These are phyloP conservation scores for Coilia nasus DNA, from an alignment of 2,797 vertebrate genomes.

Conservation along the genomic window DNA sequence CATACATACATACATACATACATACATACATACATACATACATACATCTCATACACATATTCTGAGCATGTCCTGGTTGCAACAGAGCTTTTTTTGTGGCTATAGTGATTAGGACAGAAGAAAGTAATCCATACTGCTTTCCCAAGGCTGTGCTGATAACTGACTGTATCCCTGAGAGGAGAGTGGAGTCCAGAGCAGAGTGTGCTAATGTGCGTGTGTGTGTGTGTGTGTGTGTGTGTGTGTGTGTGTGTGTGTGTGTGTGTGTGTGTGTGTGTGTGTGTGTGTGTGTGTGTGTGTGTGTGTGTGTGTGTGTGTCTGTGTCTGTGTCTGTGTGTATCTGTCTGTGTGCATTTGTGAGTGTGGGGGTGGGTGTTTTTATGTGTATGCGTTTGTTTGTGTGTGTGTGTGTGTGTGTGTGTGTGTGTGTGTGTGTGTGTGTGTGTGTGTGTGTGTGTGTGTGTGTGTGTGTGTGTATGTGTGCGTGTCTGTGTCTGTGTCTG, in stretches of 20 bases:
- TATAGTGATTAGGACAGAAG: background rate
- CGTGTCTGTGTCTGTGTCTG: too few relatives aligned
- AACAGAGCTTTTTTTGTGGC: too few relatives aligned
- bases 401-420: too few relatives aligned
- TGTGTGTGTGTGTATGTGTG: background rate
- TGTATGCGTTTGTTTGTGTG: slow-evolving; percentile 22
- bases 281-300: too few relatives aligned
- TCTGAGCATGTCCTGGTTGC: too few relatives aligned
- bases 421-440: background rate
- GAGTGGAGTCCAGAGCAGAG: background rate
- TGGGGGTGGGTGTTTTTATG: too few relatives aligned
- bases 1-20: background rate
- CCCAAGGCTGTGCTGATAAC: background rate
- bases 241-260: background rate
- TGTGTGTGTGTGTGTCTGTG: too few relatives aligned
- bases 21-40: too few relatives aligned
- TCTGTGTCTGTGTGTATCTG: background rate
- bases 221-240: background rate
- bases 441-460: background rate
- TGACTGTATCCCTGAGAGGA: background rate
- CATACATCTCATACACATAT: too few relatives aligned
- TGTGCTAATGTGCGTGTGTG: background rate
- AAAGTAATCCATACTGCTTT: background rate
- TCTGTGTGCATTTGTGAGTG: slow-evolving; percentile 24
- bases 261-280: too few relatives aligned